Percentiles rank a stretch among this genome's conserved stretches.
phyloP scores from a whole-genome alignment of 2,888 invertebrate species.

The Chalcosyrphus nemorum region DNA sequence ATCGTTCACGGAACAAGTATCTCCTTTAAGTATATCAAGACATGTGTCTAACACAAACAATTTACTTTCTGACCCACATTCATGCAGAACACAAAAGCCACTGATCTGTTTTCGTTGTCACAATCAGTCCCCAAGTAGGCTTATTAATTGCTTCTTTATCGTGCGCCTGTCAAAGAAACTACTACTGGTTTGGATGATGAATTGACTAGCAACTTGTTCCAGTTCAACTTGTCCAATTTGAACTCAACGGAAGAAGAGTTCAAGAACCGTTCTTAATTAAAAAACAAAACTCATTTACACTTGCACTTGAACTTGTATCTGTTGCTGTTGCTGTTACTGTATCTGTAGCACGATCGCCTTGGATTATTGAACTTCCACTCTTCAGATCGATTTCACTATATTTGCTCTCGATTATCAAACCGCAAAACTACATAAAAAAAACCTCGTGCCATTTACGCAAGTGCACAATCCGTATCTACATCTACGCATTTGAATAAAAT shows the following conservation, averaged over 20 bases:
- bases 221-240: constrained; percentile 23
- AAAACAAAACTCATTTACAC: not conserved
- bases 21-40: constrained; percentile 8
- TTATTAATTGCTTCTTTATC: constrained; percentile 41
- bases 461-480: not conserved
- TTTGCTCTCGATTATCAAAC: not conserved
- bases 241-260: not conserved
- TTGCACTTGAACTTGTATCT: constrained; percentile 57
- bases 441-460: not conserved
- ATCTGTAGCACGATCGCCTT: not conserved
- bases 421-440: not conserved
- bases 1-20: not conserved
- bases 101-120: constrained; percentile 9
- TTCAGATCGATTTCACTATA: not conserved
- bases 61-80: constrained; percentile 53
- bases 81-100: constrained; percentile 15
- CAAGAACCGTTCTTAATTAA: constrained; percentile 31
- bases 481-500: constrained; percentile 5
- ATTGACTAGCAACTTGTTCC: constrained; percentile 7
- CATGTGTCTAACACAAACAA: constrained; percentile 17
- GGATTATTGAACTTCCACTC: not conserved
- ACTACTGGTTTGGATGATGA: constrained; percentile 4
- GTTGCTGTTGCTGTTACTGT: too few relatives aligned
- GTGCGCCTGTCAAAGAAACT: constrained; percentile 18
- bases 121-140: constrained; percentile 16